Evolutionary conservation across 2,888 invertebrate genomes (phyloP).

Genomic region (Leptinotarsa haldemani): DNA sequence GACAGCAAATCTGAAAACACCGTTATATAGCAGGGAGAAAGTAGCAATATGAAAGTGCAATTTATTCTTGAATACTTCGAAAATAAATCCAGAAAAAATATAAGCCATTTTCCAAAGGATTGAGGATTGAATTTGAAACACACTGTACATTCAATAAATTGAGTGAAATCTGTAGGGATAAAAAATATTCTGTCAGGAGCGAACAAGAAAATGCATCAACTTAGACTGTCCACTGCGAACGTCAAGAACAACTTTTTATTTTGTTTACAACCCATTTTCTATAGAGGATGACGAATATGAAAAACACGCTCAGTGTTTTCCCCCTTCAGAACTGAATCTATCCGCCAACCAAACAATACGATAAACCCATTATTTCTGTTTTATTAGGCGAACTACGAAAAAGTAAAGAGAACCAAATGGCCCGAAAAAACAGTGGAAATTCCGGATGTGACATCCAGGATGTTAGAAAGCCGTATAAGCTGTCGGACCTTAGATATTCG

Average conservation of each 20-base stretch:
- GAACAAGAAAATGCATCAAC: neutral
- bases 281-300: conserved; percentile 6
- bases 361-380: conserved; percentile 34
- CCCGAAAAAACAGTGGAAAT: conserved; percentile 38
- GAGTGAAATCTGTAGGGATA: too few species aligned
- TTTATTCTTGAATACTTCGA: too few species aligned
- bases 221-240: neutral
- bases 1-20: too few species aligned
- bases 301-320: neutral
- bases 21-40: too few species aligned
- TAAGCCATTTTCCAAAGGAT: too few species aligned
- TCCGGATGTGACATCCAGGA: conserved; percentile 30
- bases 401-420: conserved; percentile 39
- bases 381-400: conserved; percentile 29
- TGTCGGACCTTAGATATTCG: conserved; percentile 36
- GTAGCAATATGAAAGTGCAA: too few species aligned
- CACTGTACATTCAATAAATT: too few species aligned
- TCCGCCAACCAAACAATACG: conserved; percentile 2
- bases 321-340: neutral
- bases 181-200: too few species aligned
- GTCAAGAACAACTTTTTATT: neutral
- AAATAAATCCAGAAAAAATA: too few species aligned
- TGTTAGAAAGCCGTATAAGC: conserved; percentile 39
- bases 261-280: neutral
- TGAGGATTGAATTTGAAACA: too few species aligned